Conservation (phyloP, 2,797 vertebrate genomes). For the Sebastes glaucus region DNA sequence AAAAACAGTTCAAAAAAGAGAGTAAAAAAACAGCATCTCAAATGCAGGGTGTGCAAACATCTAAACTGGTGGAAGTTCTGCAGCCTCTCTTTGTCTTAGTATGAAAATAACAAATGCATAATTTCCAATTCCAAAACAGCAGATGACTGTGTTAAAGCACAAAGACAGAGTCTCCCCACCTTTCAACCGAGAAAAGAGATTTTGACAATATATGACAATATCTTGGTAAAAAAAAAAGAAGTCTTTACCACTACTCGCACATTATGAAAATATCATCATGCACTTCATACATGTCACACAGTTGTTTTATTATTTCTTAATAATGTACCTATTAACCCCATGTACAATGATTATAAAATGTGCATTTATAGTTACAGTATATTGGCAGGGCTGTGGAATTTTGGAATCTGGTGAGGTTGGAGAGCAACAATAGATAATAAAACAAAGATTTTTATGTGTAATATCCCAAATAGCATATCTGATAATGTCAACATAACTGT, state of each 20-base stretch:
- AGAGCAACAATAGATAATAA: background rate
- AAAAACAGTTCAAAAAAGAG: no score
- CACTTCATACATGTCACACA: background rate
- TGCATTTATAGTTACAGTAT: background rate
- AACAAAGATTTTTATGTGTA: background rate
- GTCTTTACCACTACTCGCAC: background rate
- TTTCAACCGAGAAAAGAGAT: background rate
- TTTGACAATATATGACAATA: background rate
- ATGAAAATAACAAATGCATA: background rate
- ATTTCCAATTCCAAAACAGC: background rate
- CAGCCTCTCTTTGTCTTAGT: no score
- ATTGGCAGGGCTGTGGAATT: background rate
- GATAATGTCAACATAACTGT: background rate
- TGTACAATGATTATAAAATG: background rate
- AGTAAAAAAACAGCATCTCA: no score
- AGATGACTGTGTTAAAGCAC: background rate
- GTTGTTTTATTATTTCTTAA: background rate
- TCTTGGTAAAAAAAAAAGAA: background rate
- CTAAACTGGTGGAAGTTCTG: no score
- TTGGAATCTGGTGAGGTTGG: background rate
- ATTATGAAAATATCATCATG: background rate
- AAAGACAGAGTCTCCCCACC: background rate
- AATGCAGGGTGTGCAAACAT: no score
- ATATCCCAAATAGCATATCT: background rate
- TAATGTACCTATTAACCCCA: background rate